These are phyloP conservation scores for Flexamia atlantica DNA, from an alignment of 2,888 invertebrate genomes.

Conservation along the genomic window DNA sequence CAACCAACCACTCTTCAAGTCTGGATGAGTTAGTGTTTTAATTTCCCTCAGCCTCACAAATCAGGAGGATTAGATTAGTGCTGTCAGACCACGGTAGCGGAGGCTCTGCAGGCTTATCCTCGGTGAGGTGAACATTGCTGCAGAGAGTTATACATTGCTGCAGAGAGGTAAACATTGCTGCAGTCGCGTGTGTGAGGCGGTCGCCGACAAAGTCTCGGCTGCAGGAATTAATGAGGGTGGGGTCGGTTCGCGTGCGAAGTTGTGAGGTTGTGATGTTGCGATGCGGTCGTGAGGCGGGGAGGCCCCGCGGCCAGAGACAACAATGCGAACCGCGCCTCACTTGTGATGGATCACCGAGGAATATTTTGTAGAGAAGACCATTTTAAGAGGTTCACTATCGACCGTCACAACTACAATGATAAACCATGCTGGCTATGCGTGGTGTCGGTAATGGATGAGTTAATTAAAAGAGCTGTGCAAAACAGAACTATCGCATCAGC, in stretches of 20 bases:
- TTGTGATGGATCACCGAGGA: no score
- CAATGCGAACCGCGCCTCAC: neutral
- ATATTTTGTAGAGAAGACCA: no score
- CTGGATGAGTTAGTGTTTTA: no score
- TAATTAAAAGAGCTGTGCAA: no score
- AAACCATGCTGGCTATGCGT: no score
- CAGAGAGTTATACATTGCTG: neutral
- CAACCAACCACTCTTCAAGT: neutral
- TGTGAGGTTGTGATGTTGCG: neutral
- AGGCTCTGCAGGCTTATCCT: no score
- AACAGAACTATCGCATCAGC: no score
- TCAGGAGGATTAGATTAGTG: neutral
- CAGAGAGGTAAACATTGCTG: neutral
- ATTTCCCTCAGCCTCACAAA: no score
- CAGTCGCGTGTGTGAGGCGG: neutral
- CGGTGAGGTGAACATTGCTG: neutral
- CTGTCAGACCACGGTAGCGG: neutral
- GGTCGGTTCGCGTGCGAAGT: constrained; percentile 4
- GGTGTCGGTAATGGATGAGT: no score
- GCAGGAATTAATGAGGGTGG: constrained; percentile 28
- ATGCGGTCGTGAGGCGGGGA: neutral
- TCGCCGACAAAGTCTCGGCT: constrained; percentile 28
- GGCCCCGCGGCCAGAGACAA: neutral
- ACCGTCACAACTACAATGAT: no score
- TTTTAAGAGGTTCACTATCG: no score